These are phyloP conservation scores for Danio aesculapii DNA, from an alignment of 2,797 vertebrate genomes.

Conservation along the genomic window DNA sequence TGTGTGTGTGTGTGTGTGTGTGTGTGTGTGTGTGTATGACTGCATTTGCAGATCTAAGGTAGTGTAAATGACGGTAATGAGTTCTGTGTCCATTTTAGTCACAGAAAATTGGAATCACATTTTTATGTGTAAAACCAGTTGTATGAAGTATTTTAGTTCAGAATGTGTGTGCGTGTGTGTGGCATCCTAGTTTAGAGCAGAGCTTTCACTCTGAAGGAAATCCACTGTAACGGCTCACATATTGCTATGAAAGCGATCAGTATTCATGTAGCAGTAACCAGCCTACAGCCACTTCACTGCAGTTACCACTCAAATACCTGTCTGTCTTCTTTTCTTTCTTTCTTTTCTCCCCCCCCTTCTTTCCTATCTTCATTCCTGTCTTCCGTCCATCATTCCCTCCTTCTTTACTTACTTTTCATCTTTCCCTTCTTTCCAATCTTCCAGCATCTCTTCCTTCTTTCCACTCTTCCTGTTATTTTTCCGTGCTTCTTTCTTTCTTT, in stretches of 20 bases:
- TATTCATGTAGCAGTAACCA: conserved; percentile 32
- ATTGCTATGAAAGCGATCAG: conserved; percentile 27
- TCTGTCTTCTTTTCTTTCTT: not conserved
- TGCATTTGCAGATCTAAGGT: conserved; percentile 17
- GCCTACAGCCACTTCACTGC: conserved; percentile 13
- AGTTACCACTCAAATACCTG: not conserved
- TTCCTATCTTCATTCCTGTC: not conserved
- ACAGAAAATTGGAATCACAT: not conserved
- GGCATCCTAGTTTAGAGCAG: not conserved
- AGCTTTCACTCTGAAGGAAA: conserved; percentile 27
- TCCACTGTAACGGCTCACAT: conserved; percentile 39
- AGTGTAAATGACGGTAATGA: conserved; percentile 17
- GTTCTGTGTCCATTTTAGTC: not conserved
- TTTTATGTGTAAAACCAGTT: not conserved
- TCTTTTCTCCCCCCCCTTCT: not conserved
- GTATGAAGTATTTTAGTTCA: not conserved
- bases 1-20: not conserved
- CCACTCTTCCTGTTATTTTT: no score
- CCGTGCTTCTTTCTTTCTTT: no score
- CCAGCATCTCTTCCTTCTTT: no score
- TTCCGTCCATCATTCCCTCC: no score
- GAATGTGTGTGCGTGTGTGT: not conserved
- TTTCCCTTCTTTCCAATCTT: no score
- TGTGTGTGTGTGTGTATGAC: not conserved
- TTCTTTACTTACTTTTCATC: no score